These are phyloP conservation scores for Apamea epomidion DNA, from an alignment of 2,888 invertebrate genomes.

Conservation along the genomic window DNA sequence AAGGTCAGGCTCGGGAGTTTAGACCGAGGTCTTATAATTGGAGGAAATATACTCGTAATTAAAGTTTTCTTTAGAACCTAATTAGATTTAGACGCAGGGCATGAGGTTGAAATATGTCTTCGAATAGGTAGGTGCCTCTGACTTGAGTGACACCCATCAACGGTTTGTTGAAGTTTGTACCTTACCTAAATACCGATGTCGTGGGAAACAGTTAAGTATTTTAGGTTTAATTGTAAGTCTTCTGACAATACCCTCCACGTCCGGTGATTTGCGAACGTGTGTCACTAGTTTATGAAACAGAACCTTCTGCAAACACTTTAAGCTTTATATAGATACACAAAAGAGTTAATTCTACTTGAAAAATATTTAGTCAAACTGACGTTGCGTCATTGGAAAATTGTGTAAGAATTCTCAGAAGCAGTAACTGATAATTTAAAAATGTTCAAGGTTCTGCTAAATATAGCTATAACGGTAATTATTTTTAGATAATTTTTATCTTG, in stretches of 20 bases:
- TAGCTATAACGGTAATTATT: constrained; percentile 48
- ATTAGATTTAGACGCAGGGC: neutral
- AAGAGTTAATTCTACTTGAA: constrained; percentile 33
- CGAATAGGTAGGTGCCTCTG: no score
- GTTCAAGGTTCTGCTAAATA: constrained; percentile 46
- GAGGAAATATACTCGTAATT: neutral
- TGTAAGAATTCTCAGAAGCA: constrained; percentile 47
- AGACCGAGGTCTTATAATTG: neutral
- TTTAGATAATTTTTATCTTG: constrained; percentile 55
- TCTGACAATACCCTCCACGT: constrained; percentile 22
- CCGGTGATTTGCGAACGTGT: constrained; percentile 39
- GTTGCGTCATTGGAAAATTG: constrained; percentile 56
- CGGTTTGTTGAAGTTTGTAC: neutral
- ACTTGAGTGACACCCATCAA: neutral
- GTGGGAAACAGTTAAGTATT: constrained; percentile 20
- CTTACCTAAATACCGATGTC: neutral
- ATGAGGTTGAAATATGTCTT: neutral
- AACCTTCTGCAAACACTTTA: constrained; percentile 12
- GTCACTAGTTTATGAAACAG: constrained; percentile 16
- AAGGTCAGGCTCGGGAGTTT: neutral
- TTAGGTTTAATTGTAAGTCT: constrained; percentile 4
- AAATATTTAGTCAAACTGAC: constrained; percentile 7
- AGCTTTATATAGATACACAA: constrained; percentile 12
- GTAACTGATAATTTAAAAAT: constrained; percentile 34
- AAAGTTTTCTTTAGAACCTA: neutral